A percentile compares a stretch with the other conserved stretches of the same genome.
phyloP scores from a whole-genome alignment of 1,140 invertebrate species.

The Delia radicum region DNA sequence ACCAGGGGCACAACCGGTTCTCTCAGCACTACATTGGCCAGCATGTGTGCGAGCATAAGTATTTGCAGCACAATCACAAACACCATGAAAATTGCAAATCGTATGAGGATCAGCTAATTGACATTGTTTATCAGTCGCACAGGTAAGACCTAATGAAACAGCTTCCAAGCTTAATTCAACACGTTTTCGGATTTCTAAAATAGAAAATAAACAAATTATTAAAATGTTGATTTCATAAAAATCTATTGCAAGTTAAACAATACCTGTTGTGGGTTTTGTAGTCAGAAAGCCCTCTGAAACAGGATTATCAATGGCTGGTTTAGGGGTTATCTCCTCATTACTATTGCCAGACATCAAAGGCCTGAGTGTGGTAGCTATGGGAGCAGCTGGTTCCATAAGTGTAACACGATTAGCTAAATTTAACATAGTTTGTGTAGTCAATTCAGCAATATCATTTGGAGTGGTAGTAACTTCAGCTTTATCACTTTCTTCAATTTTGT shows the following conservation, averaged over 20 bases:
- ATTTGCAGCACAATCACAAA: constrained; percentile 73
- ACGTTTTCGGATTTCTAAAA: constrained; percentile 52
- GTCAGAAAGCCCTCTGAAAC: constrained; percentile 23
- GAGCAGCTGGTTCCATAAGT: constrained; percentile 56
- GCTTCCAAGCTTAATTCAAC: constrained; percentile 60
- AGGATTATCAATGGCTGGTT: constrained; percentile 31
- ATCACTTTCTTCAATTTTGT: neutral
- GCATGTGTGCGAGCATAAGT: constrained; percentile 32
- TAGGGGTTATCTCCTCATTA: constrained; percentile 23
- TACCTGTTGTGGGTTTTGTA: constrained; percentile 34
- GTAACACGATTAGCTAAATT: constrained; percentile 55
- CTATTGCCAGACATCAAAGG: constrained; percentile 36
- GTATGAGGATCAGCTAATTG: constrained; percentile 75
- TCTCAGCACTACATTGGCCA: constrained; percentile 67
- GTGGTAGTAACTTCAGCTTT: constrained; percentile 41
- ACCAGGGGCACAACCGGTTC: constrained; percentile 74
- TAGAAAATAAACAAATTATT: constrained; percentile 19
- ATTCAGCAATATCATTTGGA: constrained; percentile 49
- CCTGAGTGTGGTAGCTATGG: constrained; percentile 45
- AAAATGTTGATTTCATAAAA: no score
- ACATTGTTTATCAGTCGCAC: constrained; percentile 76
- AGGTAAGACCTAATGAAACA: constrained; percentile 74
- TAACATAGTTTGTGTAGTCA: constrained; percentile 53
- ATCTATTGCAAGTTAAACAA: neutral
- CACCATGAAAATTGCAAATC: constrained; percentile 69